phyloP scores from a whole-genome alignment of 2,113 vertebrate genomes.

The Oncorhynchus gorbuscha region DNA sequence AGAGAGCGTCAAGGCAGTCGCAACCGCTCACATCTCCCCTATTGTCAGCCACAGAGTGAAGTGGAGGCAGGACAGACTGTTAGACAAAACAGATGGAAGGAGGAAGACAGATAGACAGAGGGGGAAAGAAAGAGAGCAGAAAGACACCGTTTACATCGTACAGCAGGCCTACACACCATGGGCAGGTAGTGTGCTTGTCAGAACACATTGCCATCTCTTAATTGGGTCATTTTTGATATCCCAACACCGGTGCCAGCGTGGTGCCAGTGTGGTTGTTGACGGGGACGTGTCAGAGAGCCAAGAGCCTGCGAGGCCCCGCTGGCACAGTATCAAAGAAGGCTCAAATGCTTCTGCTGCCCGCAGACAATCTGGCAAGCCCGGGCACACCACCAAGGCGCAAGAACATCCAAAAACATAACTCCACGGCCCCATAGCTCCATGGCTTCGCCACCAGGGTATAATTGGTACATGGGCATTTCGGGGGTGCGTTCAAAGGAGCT shows the following conservation, averaged over 20 bases:
- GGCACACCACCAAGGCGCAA: conserved; percentile 58
- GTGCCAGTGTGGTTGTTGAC: conserved; percentile 66
- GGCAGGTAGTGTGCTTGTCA: conserved; percentile 75
- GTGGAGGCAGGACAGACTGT: conserved; percentile 38
- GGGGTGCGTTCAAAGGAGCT: conserved; percentile 66
- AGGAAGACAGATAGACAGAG: conserved; percentile 1
- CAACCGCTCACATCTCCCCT: not conserved
- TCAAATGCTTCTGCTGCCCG: conserved; percentile 59
- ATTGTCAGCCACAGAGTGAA: not conserved
- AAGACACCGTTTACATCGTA: not conserved
- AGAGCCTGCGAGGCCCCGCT: conserved; percentile 66
- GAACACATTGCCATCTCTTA: conserved; percentile 71
- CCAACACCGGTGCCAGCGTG: conserved; percentile 60
- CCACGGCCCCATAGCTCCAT: conserved; percentile 54
- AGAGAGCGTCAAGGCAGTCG: not conserved
- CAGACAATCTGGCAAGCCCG: conserved; percentile 68
- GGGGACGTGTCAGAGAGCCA: conserved; percentile 63
- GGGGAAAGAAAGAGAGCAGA: conserved; percentile 34
- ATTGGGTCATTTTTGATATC: conserved; percentile 76
- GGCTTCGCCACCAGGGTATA: conserved; percentile 61
- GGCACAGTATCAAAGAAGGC: conserved; percentile 73
- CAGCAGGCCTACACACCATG: conserved; percentile 23
- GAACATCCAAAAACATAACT: conserved; percentile 60
- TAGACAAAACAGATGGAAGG: conserved; percentile 18
- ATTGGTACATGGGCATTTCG: conserved; percentile 73